phyloP scores from a whole-genome alignment of 2,888 invertebrate genomes.

The Amiota communis region DNA sequence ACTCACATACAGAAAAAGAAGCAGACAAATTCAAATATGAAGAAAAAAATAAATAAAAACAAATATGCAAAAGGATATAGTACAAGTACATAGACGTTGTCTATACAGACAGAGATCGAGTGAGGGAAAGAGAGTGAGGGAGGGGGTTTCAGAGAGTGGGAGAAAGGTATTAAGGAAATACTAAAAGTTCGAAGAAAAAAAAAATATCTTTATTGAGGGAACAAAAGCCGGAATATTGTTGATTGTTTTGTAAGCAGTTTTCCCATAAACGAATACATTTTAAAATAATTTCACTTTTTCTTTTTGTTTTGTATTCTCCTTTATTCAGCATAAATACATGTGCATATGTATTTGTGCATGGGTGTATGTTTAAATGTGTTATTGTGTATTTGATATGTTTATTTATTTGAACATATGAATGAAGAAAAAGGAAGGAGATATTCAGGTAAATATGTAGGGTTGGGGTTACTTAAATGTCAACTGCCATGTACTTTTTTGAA shows the following conservation, averaged over 20 bases:
- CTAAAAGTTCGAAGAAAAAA: not conserved
- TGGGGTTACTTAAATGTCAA: too few relatives aligned
- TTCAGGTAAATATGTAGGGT: too few relatives aligned
- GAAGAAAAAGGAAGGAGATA: too few relatives aligned
- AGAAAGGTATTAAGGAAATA: not conserved
- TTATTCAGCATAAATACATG: not conserved
- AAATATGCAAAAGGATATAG: too few relatives aligned
- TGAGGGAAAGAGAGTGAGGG: not conserved
- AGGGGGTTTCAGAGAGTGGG: not conserved
- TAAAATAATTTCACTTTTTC: constrained; percentile 44
- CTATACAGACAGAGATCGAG: too few relatives aligned
- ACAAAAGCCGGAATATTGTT: constrained; percentile 44
- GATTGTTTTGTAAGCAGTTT: constrained; percentile 61
- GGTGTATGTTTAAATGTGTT: not conserved
- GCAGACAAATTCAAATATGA: too few relatives aligned
- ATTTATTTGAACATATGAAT: too few relatives aligned
- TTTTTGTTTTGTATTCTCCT: not conserved
- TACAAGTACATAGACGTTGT: too few relatives aligned
- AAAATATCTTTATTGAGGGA: constrained; percentile 25
- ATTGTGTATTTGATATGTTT: not conserved
- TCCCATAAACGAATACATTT: constrained; percentile 61
- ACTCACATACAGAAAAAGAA: not conserved
- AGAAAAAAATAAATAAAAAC: too few relatives aligned
- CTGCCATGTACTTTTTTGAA: too few relatives aligned
- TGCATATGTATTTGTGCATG: constrained; percentile 7